Percentiles rank a stretch among this genome's conserved stretches.
Conservation (phyloP, 2,888 invertebrate genomes). For the Chironomus tentans region DNA sequence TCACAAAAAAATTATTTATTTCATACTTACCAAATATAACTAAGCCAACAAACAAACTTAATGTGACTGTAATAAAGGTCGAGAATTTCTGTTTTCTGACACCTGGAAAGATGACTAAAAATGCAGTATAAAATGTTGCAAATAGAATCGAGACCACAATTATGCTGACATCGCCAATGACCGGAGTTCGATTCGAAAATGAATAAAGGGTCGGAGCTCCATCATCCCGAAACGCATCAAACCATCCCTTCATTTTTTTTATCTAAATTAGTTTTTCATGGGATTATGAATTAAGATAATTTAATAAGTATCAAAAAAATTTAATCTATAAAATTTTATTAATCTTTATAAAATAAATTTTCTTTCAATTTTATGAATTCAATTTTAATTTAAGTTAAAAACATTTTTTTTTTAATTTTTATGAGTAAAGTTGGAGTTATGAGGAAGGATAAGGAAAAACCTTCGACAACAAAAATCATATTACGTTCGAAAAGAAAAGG, state of each 20-base stretch:
- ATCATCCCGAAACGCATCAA: conserved; percentile 93
- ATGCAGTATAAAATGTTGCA: conserved; percentile 85
- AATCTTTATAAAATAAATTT: too few relatives aligned
- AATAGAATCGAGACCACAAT: conserved; percentile 80
- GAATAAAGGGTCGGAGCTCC: conserved; percentile 95
- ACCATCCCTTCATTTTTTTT: conserved; percentile 93
- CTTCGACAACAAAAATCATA: too few relatives aligned
- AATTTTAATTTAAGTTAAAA: too few relatives aligned
- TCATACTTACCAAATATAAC: conserved; percentile 74
- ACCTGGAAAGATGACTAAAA: conserved; percentile 92
- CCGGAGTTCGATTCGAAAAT: conserved; percentile 89
- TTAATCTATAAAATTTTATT: too few relatives aligned
- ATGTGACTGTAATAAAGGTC: conserved; percentile 83
- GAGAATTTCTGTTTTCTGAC: conserved; percentile 89
- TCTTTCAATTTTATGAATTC: too few relatives aligned
- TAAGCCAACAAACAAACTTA: conserved; percentile 87
- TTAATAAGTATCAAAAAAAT: too few relatives aligned
- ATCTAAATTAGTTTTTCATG: too few relatives aligned
- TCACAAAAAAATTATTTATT: background rate
- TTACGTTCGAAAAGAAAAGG: too few relatives aligned
- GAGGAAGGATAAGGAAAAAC: too few relatives aligned
- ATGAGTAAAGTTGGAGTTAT: too few relatives aligned
- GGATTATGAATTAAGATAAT: too few relatives aligned
- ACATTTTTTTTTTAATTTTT: too few relatives aligned
- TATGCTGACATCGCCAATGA: conserved; percentile 84